These are phyloP conservation scores for Ameiurus melas DNA, from an alignment of 2,113 vertebrate species.

Conservation along the genomic window DNA sequence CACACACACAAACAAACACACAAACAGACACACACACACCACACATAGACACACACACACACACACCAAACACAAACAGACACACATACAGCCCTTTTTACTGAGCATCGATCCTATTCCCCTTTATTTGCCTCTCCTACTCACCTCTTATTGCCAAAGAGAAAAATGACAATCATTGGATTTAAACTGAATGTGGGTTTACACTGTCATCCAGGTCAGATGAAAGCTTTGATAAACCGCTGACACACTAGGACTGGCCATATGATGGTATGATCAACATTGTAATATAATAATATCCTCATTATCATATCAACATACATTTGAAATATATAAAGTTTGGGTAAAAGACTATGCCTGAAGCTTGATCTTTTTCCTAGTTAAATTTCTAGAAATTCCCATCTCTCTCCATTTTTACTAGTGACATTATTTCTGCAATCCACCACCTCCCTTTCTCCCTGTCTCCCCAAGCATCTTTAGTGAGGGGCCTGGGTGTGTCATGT, in stretches of 20 bases:
- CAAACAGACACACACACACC: too few relatives aligned
- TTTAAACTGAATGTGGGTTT: not conserved
- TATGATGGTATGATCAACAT: not conserved
- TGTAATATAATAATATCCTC: not conserved
- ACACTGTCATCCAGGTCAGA: not conserved
- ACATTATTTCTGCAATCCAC: not conserved
- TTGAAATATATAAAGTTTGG: not conserved
- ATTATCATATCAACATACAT: not conserved
- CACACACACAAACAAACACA: too few relatives aligned
- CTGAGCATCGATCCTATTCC: not conserved
- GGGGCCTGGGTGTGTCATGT: not conserved
- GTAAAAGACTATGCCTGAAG: not conserved
- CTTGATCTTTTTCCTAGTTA: not conserved
- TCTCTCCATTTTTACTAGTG: not conserved
- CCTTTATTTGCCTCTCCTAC: not conserved
- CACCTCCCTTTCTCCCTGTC: not conserved
- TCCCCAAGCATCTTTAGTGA: not conserved
- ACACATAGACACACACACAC: too few relatives aligned
- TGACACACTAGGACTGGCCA: not conserved
- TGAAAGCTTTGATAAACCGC: not conserved
- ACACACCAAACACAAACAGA: not conserved
- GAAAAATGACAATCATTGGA: conserved; percentile 8
- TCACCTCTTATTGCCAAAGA: not conserved
- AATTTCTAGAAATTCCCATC: not conserved
- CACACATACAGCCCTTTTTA: conserved; percentile 2